phyloP scores from a whole-genome alignment of 2,888 invertebrate species.

The Hemistola chrysoprasaria region DNA sequence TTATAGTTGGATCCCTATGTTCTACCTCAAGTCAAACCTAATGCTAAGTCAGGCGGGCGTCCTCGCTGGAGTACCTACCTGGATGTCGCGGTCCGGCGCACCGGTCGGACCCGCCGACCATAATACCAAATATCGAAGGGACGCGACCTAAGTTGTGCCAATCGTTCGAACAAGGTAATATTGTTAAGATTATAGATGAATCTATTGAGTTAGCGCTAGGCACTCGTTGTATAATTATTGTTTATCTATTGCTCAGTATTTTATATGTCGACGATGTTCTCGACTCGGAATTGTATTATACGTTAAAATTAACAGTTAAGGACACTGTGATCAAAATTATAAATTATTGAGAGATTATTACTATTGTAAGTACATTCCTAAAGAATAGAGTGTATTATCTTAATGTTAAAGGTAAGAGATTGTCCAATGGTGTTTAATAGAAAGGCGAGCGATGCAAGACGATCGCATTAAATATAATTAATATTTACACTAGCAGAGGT shows the following conservation, averaged over 20 bases:
- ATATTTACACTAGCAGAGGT: conserved; percentile 42
- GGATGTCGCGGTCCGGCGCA: conserved; percentile 22
- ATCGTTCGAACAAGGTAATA: conserved; percentile 74
- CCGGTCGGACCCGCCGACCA: conserved; percentile 30
- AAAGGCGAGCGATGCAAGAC: not conserved
- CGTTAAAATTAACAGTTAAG: conserved; percentile 80
- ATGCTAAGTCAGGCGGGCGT: conserved; percentile 73
- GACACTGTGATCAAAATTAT: conserved; percentile 82
- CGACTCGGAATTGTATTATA: conserved; percentile 77
- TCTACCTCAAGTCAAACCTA: conserved; percentile 78
- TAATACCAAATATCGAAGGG: conserved; percentile 75
- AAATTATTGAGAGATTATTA: conserved; percentile 82
- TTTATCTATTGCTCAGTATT: conserved; percentile 80
- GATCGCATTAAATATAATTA: conserved; percentile 9
- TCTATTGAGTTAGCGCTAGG: conserved; percentile 70
- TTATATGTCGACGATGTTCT: conserved; percentile 67
- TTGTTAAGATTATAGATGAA: conserved; percentile 74
- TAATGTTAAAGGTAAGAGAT: conserved; percentile 65
- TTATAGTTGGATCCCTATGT: conserved; percentile 73
- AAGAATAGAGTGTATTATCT: conserved; percentile 72
- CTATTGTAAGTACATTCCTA: conserved; percentile 80
- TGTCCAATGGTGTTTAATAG: conserved; percentile 52
- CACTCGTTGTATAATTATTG: conserved; percentile 71
- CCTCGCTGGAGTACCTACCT: conserved; percentile 32
- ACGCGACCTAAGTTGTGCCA: conserved; percentile 72